Evolutionary conservation across 2,797 vertebrate species (phyloP).

Genomic region (Trachops cirrhosus): DNA sequence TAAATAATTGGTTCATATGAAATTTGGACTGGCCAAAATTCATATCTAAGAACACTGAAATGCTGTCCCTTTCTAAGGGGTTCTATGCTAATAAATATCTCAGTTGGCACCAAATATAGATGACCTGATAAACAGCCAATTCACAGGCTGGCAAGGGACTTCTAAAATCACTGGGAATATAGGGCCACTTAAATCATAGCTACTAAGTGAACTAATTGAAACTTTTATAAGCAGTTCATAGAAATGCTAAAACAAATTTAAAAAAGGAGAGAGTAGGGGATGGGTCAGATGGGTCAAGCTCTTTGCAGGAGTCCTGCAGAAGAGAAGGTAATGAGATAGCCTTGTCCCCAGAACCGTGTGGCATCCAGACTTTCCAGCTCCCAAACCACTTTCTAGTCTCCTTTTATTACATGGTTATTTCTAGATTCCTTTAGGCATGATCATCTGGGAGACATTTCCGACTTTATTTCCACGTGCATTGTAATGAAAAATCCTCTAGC

Average conservation of each 20-base stretch:
- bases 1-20: slow-evolving; percentile 7
- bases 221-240: neutral
- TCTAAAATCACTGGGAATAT: neutral
- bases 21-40: neutral
- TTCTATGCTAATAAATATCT: neutral
- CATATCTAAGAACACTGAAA: neutral
- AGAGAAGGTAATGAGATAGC: neutral
- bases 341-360: neutral
- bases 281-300: neutral
- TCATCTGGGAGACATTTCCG: neutral
- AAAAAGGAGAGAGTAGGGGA: neutral
- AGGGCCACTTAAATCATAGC: neutral
- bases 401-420: neutral
- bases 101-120: neutral
- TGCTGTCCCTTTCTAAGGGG: neutral
- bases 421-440: neutral
- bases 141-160: neutral
- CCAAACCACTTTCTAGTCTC: neutral
- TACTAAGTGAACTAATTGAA: neutral
- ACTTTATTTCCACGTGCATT: neutral
- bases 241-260: neutral
- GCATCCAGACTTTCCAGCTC: neutral
- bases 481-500: neutral
- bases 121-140: neutral
- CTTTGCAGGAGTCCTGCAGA: neutral